Evolutionary conservation across 2,888 invertebrate species (phyloP).

Genomic region (Yponomeuta plumbellus): DNA sequence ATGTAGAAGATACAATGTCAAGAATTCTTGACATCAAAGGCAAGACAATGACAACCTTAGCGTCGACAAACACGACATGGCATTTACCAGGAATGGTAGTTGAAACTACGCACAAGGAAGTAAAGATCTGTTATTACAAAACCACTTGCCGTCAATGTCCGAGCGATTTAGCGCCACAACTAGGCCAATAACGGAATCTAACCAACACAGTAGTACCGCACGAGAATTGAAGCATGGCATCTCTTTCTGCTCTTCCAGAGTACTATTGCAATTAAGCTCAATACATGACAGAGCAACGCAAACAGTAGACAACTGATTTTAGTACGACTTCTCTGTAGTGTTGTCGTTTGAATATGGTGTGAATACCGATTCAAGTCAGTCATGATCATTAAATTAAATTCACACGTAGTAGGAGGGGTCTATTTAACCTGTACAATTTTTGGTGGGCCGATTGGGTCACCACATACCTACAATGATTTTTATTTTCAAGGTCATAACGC

Average conservation of each 20-base stretch:
- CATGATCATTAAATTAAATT: too few species aligned
- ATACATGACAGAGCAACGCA: neutral
- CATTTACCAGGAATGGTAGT: conserved; percentile 3
- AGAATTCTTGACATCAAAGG: neutral
- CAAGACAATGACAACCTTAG: neutral
- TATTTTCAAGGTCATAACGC: too few species aligned
- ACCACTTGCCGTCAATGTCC: conserved; percentile 42
- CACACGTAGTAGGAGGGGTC: too few species aligned
- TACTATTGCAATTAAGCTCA: neutral
- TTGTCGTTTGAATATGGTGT: neutral
- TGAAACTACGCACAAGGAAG: conserved; percentile 29
- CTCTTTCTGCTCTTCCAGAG: neutral
- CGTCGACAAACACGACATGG: neutral
- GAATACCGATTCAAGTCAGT: too few species aligned
- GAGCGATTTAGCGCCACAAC: conserved; percentile 50
- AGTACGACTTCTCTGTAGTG: neutral
- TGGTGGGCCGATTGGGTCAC: too few species aligned
- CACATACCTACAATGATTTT: too few species aligned
- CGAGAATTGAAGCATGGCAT: conserved; percentile 44
- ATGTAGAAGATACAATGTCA: neutral
- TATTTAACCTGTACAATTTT: too few species aligned
- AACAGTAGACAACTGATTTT: neutral
- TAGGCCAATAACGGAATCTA: conserved; percentile 64
- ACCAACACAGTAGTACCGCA: conserved; percentile 41
- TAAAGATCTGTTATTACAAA: conserved; percentile 34